These are phyloP conservation scores for Procambarus virginalis DNA, from an alignment of 1,140 invertebrate species.

Conservation along the genomic window DNA sequence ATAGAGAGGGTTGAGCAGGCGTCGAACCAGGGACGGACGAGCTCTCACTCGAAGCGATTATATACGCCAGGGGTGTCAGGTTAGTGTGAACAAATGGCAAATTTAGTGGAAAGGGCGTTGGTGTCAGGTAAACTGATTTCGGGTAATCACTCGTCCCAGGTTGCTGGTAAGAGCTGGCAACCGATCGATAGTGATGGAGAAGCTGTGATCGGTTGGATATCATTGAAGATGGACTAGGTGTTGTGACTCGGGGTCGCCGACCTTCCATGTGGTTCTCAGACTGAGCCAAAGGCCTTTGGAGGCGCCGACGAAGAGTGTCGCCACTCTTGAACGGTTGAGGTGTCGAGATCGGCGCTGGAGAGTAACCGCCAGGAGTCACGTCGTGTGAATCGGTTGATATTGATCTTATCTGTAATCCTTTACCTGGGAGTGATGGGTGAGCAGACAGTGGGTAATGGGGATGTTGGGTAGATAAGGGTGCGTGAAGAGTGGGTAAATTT, in stretches of 20 bases:
- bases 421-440: neutral
- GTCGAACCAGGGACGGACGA: neutral
- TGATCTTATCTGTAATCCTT: conserved; percentile 3
- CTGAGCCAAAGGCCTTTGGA: conserved; percentile 2
- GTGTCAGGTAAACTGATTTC: conserved; percentile 8
- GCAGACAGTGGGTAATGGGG: neutral
- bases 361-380: neutral
- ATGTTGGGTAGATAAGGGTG: neutral
- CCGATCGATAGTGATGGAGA: no score
- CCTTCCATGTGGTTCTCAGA: neutral
- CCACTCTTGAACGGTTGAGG: neutral
- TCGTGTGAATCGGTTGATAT: conserved; percentile 3
- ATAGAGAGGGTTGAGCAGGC: neutral
- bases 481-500: neutral
- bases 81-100: conserved; percentile 1
- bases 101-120: conserved; percentile 33
- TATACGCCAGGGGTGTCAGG: conserved; percentile 39
- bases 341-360: neutral
- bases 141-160: neutral
- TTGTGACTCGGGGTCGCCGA: neutral
- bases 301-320: conserved; percentile 6
- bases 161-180: neutral
- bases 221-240: neutral
- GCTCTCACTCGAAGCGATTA: conserved; percentile 8
- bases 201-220: neutral